Evolutionary conservation across 2,113 vertebrate species (phyloP), one percentile per base, ranked within the genome.

Genomic region (Apodemus speciosus): DNA sequence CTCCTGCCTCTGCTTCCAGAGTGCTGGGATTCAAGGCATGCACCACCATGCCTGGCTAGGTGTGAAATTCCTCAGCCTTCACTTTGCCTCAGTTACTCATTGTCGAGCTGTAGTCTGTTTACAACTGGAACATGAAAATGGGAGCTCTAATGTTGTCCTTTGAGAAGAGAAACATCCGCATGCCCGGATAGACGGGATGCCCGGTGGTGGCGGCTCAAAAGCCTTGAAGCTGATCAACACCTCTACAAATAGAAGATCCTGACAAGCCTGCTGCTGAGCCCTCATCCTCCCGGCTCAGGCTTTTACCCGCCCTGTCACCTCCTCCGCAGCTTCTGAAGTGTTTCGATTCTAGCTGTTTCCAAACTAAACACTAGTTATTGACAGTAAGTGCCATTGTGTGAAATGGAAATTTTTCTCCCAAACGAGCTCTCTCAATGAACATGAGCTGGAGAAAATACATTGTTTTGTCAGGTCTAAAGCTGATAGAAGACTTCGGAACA

Each of bases 331-430:
- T 71, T 89, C 75, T 77, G 53, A 94, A 88, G 43, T 83, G 76
- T 94, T 92, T 51, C 43, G 15, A 85, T 79, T 89, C 56, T 85
- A 80, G 56, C 51, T 58, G n/a, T 93, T 94, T 94, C 68, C 30
- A 69, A 84, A 92, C 32, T 43, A 89, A 62, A 84, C 35, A n/a
- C 51, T 71, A 46, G 93, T 95, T 80, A 32, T 95, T 95, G 88
- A 91, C 66, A 95, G 14, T 75, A 51, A 77, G 30, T 85, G 69
- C 72, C 80, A 15, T 84, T 71, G 53, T 38, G 40, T 71, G 18
- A 85, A 90, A 81, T 86, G 83, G 71, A 84, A 92, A 87, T 14
- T 89, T 91, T 94, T 83, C 79, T 9, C 95, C 60, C 21, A 93
- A 62, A 90, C 43, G 46, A 93, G 69, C 21, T 53, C 96, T 96